Conservation (phyloP, 2,113 vertebrate genomes). For the Philantomba maxwellii region DNA sequence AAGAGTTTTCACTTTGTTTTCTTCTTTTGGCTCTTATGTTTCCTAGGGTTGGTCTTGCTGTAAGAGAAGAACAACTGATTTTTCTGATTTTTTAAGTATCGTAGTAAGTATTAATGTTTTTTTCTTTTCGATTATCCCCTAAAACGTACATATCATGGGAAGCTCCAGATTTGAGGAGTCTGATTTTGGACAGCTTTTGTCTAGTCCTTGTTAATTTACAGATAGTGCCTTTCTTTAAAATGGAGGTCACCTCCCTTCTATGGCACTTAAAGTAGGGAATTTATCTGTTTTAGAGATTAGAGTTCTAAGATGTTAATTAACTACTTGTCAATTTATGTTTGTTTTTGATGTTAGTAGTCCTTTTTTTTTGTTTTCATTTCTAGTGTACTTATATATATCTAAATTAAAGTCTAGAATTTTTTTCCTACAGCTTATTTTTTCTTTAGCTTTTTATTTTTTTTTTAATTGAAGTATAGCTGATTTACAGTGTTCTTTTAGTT, state of each 20-base stretch:
- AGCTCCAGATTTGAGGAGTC: not conserved
- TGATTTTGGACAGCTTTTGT: not conserved
- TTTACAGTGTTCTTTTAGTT: not conserved
- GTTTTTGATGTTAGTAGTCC: not conserved
- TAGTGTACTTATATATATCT: not conserved
- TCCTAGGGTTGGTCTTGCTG: conserved; percentile 97
- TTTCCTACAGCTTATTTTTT: not conserved
- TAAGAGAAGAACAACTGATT: conserved; percentile 95
- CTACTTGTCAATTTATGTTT: not conserved
- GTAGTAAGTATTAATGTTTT: conserved; percentile 81
- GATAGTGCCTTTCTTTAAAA: not conserved
- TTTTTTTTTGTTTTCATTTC: not conserved
- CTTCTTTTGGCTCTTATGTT: conserved; percentile 17
- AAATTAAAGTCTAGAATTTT: not conserved
- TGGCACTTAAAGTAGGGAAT: not conserved
- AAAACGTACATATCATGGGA: not conserved
- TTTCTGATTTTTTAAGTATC: conserved; percentile 97
- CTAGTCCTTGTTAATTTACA: not conserved
- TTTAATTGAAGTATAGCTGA: not conserved
- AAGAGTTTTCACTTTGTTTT: conserved; percentile 30
- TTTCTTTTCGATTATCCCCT: not conserved
- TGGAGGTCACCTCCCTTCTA: not conserved
- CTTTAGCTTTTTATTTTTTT: not conserved
- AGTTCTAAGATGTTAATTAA: not conserved
- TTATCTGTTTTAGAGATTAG: not conserved